These are phyloP conservation scores for Neodon shergylaensis DNA, from an alignment of 2,113 vertebrate genomes.

Conservation along the genomic window DNA sequence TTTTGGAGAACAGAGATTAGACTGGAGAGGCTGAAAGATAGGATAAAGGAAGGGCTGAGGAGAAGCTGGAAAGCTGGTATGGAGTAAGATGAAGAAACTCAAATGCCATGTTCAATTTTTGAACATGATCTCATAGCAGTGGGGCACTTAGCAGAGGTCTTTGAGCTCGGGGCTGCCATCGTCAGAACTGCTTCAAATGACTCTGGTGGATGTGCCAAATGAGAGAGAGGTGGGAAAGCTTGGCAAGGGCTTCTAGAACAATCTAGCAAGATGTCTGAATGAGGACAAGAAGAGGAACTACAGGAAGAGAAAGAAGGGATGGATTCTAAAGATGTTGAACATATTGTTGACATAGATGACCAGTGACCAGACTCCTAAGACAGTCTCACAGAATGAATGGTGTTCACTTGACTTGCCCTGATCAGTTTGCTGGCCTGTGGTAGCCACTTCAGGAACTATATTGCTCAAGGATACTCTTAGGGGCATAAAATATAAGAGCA, in stretches of 20 bases:
- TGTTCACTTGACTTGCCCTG: background rate
- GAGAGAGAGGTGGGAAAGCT: background rate
- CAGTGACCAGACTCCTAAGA: background rate
- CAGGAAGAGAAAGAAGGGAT: background rate
- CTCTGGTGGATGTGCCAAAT: background rate
- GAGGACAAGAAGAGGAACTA: background rate
- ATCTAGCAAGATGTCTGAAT: background rate
- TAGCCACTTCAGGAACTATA: background rate
- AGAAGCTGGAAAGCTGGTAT: constrained; percentile 53
- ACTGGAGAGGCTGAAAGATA: constrained; percentile 66
- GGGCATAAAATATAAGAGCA: background rate
- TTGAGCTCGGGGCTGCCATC: background rate
- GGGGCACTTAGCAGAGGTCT: background rate
- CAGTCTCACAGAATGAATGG: background rate
- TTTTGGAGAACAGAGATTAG: constrained; percentile 78
- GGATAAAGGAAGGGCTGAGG: constrained; percentile 50
- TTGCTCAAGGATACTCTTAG: background rate
- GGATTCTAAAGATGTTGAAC: background rate
- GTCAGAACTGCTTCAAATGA: background rate
- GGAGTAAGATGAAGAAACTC: constrained; percentile 37
- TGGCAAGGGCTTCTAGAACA: background rate
- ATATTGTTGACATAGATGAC: background rate
- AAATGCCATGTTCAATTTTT: constrained; percentile 2
- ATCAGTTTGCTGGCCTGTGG: background rate
- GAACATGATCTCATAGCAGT: background rate